Evolutionary conservation across 2,888 invertebrate genomes (phyloP), one percentile per base, ranked within the genome.

Genomic region (Chrysopilus asiliformis): DNA sequence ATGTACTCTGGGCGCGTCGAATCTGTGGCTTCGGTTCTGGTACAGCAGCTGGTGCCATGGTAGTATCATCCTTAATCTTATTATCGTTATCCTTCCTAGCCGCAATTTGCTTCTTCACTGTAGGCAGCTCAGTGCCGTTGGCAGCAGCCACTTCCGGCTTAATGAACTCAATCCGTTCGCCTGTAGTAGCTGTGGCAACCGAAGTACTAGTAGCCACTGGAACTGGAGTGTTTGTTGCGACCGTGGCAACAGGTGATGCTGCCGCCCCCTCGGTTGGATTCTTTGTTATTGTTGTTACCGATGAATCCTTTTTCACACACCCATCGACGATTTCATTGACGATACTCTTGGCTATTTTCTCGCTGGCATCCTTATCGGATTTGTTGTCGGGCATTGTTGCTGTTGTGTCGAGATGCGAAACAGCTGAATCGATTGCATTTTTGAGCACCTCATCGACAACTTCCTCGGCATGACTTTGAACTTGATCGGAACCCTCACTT

Each of bases 1-100:
- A 79, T 45, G 83, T 76, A 65, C 80, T 83, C 53, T 79, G 72
- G 38, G 83, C 81, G 62, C 81, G 67, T 60, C 77, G 76, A 35
- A 36, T 39, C 41, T 72, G 41, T 64, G 66, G 50, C 65, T 59
- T 37, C 67, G 65, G 3, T 64, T 24, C 26, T 33, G 26, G 34
- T 6, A 18, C 26, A 5, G 29, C 8, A 2, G 18, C 5, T 4
- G 13, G n/a, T 9, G 10, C 10, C 10, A 19, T 13, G 12, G 4
- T 12, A 8, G 26, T 5, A 26, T 26, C n/a, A 32, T 18, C 18
- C 35, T 22, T 34, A 13, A 36, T 26, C 22, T 18, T 19, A 22
- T 39, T 33, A 32, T 33, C 32, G 27, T 31, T 24, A 32, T 19
- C 33, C 25, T 30, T n/a, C 22, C 34, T 33, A 24, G 6, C 7